Conservation (phyloP, 2,888 invertebrate genomes). For the Ernsta delagoae region DNA sequence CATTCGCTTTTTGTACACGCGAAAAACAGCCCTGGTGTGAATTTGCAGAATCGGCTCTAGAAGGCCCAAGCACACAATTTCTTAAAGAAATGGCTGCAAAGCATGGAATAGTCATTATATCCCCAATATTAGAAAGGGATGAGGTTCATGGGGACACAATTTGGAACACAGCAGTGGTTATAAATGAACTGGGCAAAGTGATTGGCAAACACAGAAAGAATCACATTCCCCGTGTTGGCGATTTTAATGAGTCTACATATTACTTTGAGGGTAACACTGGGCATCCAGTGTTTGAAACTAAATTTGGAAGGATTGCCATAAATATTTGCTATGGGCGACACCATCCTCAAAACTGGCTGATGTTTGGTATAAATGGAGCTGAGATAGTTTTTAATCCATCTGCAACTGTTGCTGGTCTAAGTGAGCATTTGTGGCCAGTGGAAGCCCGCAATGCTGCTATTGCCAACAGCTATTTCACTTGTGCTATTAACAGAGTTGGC, state of each 20-base stretch:
- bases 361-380: conserved; percentile 98
- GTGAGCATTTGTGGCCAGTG: conserved; percentile 97
- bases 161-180: conserved; percentile 98
- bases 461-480: conserved; percentile 97
- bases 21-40: conserved; percentile 99
- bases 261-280: conserved; percentile 98
- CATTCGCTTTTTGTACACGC: conserved; percentile 98
- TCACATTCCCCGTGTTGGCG: conserved; percentile 98
- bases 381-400: conserved; percentile 99
- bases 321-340: conserved; percentile 99
- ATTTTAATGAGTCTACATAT: conserved; percentile 99
- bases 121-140: conserved; percentile 98
- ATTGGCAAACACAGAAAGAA: conserved; percentile 98
- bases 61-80: conserved; percentile 94
- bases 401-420: conserved; percentile 93
- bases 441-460: conserved; percentile 99
- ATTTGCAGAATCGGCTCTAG: conserved; percentile 95
- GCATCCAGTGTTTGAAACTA: conserved; percentile 96
- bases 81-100: conserved; percentile 90
- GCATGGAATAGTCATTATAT: conserved; percentile 97
- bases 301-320: conserved; percentile 94
- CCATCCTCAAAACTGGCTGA: conserved; percentile 99
- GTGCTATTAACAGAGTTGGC: conserved; percentile 97
- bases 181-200: conserved; percentile 93
- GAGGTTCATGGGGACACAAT: conserved; percentile 93